These are phyloP conservation scores for Sylvia borin DNA, from an alignment of 2,797 vertebrate species.

Conservation along the genomic window DNA sequence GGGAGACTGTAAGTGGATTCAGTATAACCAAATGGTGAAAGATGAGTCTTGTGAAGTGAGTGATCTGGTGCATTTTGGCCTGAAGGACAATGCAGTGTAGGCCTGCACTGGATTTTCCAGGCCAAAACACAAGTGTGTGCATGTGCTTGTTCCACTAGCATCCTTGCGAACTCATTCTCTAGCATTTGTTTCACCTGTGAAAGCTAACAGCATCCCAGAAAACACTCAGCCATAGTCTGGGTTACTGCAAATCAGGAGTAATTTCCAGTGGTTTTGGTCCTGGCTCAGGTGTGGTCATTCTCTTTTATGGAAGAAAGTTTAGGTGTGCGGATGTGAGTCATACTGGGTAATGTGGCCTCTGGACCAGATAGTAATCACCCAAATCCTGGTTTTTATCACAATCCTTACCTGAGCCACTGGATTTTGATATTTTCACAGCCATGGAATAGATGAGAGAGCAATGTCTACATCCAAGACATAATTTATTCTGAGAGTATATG, in stretches of 20 bases:
- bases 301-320: background rate
- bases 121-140: background rate
- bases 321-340: background rate
- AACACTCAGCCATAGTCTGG: background rate
- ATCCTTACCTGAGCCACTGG: background rate
- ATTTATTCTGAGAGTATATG: background rate
- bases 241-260: background rate
- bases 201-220: background rate
- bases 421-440: background rate
- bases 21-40: background rate
- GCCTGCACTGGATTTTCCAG: background rate
- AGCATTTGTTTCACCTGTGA: background rate
- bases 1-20: background rate
- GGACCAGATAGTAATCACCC: background rate
- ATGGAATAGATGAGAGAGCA: background rate
- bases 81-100: background rate
- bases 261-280: background rate
- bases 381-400: background rate
- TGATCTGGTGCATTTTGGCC: background rate
- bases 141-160: fast-evolving
- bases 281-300: background rate
- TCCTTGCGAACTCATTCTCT: background rate
- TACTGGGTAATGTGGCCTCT: background rate
- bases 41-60: background rate
- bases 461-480: background rate